Evolutionary conservation across 2,888 invertebrate genomes (phyloP), one percentile per base, ranked within the genome.

Genomic region (Drosophila mulleri): DNA sequence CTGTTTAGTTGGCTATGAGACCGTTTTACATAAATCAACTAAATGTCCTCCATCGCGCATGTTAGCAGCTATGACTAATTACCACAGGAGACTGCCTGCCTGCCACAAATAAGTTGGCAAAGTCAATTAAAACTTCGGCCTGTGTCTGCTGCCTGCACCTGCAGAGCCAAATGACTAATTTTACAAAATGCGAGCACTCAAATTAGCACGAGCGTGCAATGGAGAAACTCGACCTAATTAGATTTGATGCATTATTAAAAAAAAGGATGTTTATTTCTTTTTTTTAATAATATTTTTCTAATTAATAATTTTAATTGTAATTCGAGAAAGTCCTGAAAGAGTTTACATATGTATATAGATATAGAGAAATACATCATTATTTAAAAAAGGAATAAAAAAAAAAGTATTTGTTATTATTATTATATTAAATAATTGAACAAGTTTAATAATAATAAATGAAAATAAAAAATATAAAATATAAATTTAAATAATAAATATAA

Each of bases 121-220:
- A 83, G 83, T 86, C 88, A 83, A 83, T 83, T 83, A 83, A 83
- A 88, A 83, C 60, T 88, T 88, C 66, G 64, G 67, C 57, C 69
- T 60, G 53, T 48, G 29, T 11, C 48, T 50, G 32, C 50, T 20
- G 50, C 50, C 50, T 68, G 74, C 80, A 85, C 80, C 86, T 88
- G 78, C 50, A 71, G 69, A 68, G 47, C 56, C 52, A 67, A 83
- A 80, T 72, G 76, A 52, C 56, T 76, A 76, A 79, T 80, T 66
- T 61, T 53, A 56, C 16, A 58, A 47, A 52, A 67, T 18, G 20
- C 35, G 37, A 53, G 54, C 74, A 67, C 50, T 67, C 50, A 54
- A 75, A 75, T 73, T 73, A 58, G 35, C 48, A 16, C 29, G 48
- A 37, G 54, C 42, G 32, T 6, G 42, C 39, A 44, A 50, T 32